A percentile compares a stretch with the other conserved stretches of the same genome.
Conservation (phyloP, 2,797 vertebrate genomes). For the Peromyscus aztecus region DNA sequence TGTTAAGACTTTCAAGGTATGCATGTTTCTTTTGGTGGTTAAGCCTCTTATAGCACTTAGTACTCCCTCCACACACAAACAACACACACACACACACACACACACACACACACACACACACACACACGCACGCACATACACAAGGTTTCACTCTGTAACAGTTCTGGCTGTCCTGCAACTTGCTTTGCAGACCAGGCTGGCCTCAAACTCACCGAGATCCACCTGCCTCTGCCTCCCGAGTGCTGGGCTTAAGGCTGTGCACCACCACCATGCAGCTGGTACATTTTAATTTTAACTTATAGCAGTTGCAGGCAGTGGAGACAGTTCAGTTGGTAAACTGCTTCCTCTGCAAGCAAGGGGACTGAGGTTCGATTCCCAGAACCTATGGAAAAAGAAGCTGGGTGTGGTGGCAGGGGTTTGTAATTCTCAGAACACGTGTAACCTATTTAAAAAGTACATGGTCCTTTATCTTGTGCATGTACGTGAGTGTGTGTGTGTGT, state of each 20-base stretch:
- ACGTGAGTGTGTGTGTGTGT: background rate
- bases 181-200: too few relatives aligned
- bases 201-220: too few relatives aligned
- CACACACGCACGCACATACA: too few relatives aligned
- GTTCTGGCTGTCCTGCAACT: background rate
- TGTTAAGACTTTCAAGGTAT: background rate
- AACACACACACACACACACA: background rate
- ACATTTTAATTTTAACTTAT: background rate
- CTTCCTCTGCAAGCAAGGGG: background rate
- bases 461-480: background rate
- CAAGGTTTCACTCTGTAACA: background rate
- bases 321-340: background rate
- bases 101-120: too few relatives aligned
- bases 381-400: too few relatives aligned
- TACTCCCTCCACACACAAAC: too few relatives aligned
- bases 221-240: background rate
- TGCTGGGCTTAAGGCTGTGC: background rate
- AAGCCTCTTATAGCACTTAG: background rate
- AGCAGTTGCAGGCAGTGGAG: background rate
- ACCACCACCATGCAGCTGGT: background rate
- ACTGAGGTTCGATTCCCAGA: background rate
- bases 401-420: background rate
- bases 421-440: background rate
- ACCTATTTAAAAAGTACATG: background rate
- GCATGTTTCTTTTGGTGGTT: background rate